phyloP scores from a whole-genome alignment of 2,888 invertebrate genomes.

The Leptinotarsa peninsularis region DNA sequence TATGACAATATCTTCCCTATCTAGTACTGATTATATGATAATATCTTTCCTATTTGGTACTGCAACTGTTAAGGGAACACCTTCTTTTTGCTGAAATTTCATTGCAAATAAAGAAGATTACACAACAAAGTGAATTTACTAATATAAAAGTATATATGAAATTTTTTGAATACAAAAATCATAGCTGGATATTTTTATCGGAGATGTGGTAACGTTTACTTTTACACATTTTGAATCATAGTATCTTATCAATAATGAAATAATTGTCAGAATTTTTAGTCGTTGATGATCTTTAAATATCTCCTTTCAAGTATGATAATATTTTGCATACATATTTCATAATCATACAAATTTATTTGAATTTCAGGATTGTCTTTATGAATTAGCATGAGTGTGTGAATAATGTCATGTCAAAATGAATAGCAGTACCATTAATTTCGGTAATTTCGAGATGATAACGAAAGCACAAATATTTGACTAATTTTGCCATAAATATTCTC shows the following conservation, averaged over 20 bases:
- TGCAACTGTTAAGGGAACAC: too few species aligned
- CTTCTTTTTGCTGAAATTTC: too few species aligned
- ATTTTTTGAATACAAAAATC: too few species aligned
- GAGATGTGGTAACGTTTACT: too few species aligned
- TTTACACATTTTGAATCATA: too few species aligned
- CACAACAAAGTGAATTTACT: too few species aligned
- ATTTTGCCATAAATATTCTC: constrained; percentile 1
- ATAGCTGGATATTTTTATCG: too few species aligned
- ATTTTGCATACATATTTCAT: neutral
- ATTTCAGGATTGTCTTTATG: neutral
- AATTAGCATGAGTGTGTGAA: constrained; percentile 3
- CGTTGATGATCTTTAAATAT: neutral
- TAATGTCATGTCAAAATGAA: constrained; percentile 9
- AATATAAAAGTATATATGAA: too few species aligned
- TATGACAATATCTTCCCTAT: too few species aligned
- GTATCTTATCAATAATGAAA: neutral
- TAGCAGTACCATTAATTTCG: neutral
- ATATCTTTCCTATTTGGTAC: too few species aligned
- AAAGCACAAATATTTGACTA: constrained; percentile 13
- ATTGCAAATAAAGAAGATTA: too few species aligned
- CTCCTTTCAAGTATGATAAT: neutral
- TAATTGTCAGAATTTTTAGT: neutral
- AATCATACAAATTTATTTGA: neutral
- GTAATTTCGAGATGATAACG: neutral
- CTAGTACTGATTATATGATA: too few species aligned